phyloP scores from a whole-genome alignment of 2,888 invertebrate genomes.

The Phania funesta region DNA sequence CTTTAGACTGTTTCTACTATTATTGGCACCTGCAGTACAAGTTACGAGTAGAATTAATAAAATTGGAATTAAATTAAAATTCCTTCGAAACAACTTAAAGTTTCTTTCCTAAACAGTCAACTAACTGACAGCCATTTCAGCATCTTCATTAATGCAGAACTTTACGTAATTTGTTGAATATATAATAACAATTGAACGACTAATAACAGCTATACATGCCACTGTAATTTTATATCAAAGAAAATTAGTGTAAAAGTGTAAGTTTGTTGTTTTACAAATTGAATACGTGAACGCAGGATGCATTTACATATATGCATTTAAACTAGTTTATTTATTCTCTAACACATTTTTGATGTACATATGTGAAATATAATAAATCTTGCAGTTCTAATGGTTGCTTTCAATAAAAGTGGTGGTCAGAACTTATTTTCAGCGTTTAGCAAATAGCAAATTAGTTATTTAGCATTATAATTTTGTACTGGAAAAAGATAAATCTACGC shows the following conservation, averaged over 20 bases:
- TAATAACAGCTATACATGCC: neutral
- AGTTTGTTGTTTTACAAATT: neutral
- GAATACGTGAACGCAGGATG: neutral
- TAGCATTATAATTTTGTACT: too few relatives aligned
- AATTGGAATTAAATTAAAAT: too few relatives aligned
- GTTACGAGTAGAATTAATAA: too few relatives aligned
- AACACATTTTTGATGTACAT: neutral
- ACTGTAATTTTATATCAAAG: too few relatives aligned
- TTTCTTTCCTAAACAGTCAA: neutral
- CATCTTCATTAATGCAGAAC: neutral
- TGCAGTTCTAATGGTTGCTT: conserved; percentile 18
- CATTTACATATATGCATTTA: neutral
- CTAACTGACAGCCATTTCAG: too few relatives aligned
- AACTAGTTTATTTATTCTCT: neutral
- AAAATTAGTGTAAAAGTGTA: neutral
- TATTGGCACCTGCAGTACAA: too few relatives aligned
- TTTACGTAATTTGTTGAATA: neutral
- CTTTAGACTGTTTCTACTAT: too few relatives aligned
- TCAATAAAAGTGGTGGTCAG: neutral
- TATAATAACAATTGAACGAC: neutral
- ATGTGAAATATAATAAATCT: neutral
- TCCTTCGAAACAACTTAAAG: too few relatives aligned
- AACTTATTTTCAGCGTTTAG: too few relatives aligned
- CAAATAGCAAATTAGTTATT: too few relatives aligned
- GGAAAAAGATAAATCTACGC: too few relatives aligned